A percentile compares a stretch with the other conserved stretches of the same genome.
phyloP scores from a whole-genome alignment of 2,888 invertebrate species.

The Camptogramma bilineatum region DNA sequence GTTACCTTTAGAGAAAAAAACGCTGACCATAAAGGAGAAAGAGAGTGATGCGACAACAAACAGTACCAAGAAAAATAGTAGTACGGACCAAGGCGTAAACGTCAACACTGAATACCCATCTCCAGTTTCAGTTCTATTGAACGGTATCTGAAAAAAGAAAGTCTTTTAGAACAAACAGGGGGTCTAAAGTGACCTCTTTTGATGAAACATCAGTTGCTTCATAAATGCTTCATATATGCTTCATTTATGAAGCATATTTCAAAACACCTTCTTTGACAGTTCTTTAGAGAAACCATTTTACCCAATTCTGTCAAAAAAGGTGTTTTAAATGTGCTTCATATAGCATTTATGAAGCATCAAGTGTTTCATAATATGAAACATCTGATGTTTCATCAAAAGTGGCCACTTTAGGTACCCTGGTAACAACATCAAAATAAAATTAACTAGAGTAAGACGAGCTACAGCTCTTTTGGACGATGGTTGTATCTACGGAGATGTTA shows the following conservation, averaged over 20 bases:
- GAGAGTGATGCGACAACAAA: constrained; percentile 90
- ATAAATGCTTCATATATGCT: too few species aligned
- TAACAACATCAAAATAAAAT: neutral
- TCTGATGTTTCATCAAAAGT: too few species aligned
- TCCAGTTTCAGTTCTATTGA: constrained; percentile 73
- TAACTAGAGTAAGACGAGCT: constrained; percentile 1
- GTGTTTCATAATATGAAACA: too few species aligned
- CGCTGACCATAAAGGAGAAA: constrained; percentile 92
- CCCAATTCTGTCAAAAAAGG: too few species aligned
- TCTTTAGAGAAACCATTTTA: too few species aligned
- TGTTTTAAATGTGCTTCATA: too few species aligned
- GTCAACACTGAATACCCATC: constrained; percentile 87
- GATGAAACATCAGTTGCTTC: too few species aligned
- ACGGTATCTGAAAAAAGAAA: constrained; percentile 73
- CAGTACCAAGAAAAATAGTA: constrained; percentile 90
- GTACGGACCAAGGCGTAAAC: constrained; percentile 87
- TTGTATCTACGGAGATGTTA: neutral
- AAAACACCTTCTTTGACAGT: too few species aligned
- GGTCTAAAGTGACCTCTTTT: too few species aligned
- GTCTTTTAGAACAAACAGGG: neutral
- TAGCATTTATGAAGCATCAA: too few species aligned
- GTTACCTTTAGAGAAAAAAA: constrained; percentile 92
- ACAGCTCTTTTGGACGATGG: neutral
- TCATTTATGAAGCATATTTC: too few species aligned
- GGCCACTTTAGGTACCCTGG: too few species aligned